Evolutionary conservation across 2,888 invertebrate genomes (phyloP), one percentile per base, ranked within the genome.

Genomic region (Actias luna): DNA sequence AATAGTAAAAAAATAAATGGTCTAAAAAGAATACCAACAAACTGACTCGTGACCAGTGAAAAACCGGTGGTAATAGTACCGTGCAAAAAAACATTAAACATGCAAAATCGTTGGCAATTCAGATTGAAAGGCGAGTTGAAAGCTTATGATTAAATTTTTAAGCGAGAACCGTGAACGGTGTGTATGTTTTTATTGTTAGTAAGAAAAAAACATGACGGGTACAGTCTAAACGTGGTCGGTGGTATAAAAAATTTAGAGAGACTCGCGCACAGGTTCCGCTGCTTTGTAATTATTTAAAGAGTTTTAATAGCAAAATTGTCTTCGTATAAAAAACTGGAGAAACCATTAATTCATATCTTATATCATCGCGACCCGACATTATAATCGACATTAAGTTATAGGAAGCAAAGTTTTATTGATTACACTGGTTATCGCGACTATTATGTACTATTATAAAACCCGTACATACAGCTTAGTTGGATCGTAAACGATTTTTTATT

Each of bases 111-210:
- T 69, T 72, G 74, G 79, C 79, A 79, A 84, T 82, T 80, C 79
- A 75, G 73, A 82, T 84, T 83, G 83, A 87, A 84, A 86, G 82
- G 79, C 72, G 70, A 77, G 79, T 83, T 84, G 84, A 88, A 87
- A 87, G 88, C 83, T 83, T 82, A 82, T 83, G 81, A 87, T 88
- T 87, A 86, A 83, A 83, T 80, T 81, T 79, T 77, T 71, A 74
- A 73, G 71, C 77, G 76, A 78, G 72, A 78, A 74, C 74, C 71
- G 76, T 69, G 81, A 76, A 78, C 76, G 75, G 77, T 83, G 80
- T 80, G 80, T 80, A 72, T 82, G 82, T 84, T 83, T 85, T 85
- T 84, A 76, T 78, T 77, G 75, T 75, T 70, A 72, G 69, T 70
- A 74, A 70, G 65, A 69, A 83, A 85, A 87, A 87, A 84, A 80